Evolutionary conservation across 2,797 vertebrate species (phyloP).

Genomic region (Neosilurus mollespiculum): DNA sequence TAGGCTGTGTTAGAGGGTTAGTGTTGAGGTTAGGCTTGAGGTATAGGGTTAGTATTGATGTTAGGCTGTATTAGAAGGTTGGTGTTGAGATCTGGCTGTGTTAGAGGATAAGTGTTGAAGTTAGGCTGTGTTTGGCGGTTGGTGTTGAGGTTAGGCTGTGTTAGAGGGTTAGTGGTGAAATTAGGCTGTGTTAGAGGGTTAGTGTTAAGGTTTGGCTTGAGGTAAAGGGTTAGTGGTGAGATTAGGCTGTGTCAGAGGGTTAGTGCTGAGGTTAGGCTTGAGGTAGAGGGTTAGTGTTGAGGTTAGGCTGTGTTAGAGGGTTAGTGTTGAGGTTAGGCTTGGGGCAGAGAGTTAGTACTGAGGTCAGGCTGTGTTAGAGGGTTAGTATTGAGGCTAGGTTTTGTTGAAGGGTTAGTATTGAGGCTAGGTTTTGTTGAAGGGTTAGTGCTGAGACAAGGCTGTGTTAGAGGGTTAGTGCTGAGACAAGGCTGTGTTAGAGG

Average conservation of each 20-base stretch:
- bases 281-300: neutral
- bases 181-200: neutral
- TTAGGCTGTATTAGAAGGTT: neutral
- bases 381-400: neutral
- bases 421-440: neutral
- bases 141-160: neutral
- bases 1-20: neutral
- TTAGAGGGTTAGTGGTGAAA: neutral
- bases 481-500: neutral
- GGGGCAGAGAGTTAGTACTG: neutral
- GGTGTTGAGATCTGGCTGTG: neutral
- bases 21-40: conserved; percentile 52
- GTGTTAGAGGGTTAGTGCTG: neutral
- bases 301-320: neutral
- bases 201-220: neutral
- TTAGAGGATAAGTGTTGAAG: neutral
- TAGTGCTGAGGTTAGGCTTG: conserved; percentile 41
- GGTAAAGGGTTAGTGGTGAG: neutral
- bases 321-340: neutral
- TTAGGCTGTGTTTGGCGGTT: neutral
- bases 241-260: neutral
- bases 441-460: neutral
- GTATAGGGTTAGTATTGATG: neutral
- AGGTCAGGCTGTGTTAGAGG: neutral
- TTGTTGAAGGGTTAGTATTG: neutral